These are phyloP conservation scores for Morinoia aosen DNA, from an alignment of 2,888 invertebrate species.

Conservation along the genomic window DNA sequence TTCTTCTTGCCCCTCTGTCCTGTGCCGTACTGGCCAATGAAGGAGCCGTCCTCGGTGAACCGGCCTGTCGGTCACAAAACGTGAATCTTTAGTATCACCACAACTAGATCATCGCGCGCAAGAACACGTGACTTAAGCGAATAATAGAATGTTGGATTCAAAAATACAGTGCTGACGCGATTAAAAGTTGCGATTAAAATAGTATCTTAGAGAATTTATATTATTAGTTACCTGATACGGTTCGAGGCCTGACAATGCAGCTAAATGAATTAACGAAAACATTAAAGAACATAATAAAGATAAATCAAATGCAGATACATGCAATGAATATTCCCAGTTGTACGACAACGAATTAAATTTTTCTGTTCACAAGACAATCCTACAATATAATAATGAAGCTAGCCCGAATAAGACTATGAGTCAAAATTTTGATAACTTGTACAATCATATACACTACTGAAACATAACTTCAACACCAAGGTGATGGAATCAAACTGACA, in stretches of 20 bases:
- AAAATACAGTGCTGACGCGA: neutral
- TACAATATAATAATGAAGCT: neutral
- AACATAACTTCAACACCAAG: neutral
- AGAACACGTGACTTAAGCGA: neutral
- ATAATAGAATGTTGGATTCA: neutral
- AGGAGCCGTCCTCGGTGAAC: slow-evolving; percentile 97
- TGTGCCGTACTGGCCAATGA: slow-evolving; percentile 94
- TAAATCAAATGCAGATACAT: too few species aligned
- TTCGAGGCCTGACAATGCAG: too few species aligned
- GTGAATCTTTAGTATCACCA: neutral
- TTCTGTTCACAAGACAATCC: neutral
- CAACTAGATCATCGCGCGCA: neutral
- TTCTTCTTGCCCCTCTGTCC: slow-evolving; percentile 76
- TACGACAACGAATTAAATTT: too few species aligned
- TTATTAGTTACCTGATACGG: too few species aligned
- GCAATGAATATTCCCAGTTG: too few species aligned
- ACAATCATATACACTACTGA: neutral
- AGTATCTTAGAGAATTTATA: too few species aligned
- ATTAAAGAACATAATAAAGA: too few species aligned
- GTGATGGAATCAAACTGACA: neutral
- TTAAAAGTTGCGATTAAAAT: neutral
- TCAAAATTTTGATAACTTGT: neutral
- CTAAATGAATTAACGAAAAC: too few species aligned
- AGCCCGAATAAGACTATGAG: neutral
- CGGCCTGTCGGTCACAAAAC: slow-evolving; percentile 76